Percentiles rank a stretch among this genome's conserved stretches.
These are phyloP conservation scores for Nannospalax galili DNA, from an alignment of 2,113 vertebrate species.

Conservation along the genomic window DNA sequence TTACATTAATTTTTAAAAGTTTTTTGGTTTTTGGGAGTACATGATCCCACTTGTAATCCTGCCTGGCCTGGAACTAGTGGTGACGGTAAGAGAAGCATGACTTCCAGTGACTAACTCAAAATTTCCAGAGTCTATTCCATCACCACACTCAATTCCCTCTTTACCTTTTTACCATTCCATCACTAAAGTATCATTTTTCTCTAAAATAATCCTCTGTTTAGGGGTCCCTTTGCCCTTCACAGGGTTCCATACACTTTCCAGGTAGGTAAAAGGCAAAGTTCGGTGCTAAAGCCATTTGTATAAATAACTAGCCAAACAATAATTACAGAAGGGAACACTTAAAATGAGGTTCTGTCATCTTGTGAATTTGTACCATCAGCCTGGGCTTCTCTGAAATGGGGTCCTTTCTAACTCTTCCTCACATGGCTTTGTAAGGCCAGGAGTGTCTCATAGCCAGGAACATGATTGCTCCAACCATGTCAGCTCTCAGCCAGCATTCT, in stretches of 20 bases:
- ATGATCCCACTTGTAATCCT: too few species aligned
- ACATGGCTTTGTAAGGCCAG: not conserved
- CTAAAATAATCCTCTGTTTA: not conserved
- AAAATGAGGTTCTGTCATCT: not conserved
- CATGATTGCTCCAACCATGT: not conserved
- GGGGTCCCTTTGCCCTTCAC: not conserved
- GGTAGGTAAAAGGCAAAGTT: not conserved
- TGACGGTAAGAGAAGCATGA: constrained; percentile 30
- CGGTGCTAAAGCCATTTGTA: not conserved
- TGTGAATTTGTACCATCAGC: not conserved
- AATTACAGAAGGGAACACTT: not conserved
- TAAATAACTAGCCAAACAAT: not conserved
- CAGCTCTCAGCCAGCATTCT: not conserved
- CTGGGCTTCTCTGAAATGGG: not conserved
- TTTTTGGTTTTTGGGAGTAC: too few species aligned
- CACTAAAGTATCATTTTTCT: not conserved
- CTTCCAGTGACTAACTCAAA: not conserved
- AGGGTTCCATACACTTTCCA: not conserved
- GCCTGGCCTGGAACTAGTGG: too few species aligned
- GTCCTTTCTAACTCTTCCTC: not conserved
- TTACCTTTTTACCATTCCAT: not conserved
- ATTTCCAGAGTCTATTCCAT: not conserved
- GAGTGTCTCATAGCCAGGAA: not conserved
- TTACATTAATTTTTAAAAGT: too few species aligned
- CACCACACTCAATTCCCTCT: not conserved